These are phyloP conservation scores for Excalfactoria chinensis DNA, from an alignment of 2,113 vertebrate species.

Conservation along the genomic window DNA sequence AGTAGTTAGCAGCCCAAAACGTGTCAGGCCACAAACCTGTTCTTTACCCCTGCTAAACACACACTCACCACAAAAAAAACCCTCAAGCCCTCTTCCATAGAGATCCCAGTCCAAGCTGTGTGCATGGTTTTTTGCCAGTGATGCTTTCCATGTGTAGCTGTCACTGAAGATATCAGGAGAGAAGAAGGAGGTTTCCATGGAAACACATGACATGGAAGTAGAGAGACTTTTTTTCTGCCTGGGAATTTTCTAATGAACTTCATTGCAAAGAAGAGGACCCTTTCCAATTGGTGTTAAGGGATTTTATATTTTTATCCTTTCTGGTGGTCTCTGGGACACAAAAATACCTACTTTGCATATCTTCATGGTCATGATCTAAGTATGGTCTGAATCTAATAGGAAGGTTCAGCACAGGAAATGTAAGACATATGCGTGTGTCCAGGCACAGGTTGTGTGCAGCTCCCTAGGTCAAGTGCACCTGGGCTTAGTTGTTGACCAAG, in stretches of 20 bases:
- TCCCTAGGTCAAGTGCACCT: background rate
- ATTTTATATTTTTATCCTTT: background rate
- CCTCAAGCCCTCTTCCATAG: background rate
- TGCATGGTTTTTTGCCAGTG: background rate
- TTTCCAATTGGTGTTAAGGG: background rate
- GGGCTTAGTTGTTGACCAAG: background rate
- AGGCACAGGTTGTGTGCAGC: background rate
- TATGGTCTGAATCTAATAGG: background rate
- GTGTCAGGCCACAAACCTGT: background rate
- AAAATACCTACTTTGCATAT: background rate
- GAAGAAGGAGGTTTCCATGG: background rate
- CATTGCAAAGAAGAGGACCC: background rate
- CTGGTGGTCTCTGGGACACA: no score
- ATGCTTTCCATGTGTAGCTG: background rate
- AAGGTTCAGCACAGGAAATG: background rate
- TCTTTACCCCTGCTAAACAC: rapidly evolving
- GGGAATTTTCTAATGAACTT: background rate
- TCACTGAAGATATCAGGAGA: background rate
- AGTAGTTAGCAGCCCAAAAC: background rate
- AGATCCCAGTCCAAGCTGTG: background rate
- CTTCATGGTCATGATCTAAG: background rate
- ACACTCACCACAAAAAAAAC: background rate
- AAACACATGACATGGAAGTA: background rate
- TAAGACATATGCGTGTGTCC: background rate
- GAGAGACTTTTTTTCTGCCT: background rate